Conservation (phyloP, 92 coral and sea anemone genomes). For the Metridium senile region DNA sequence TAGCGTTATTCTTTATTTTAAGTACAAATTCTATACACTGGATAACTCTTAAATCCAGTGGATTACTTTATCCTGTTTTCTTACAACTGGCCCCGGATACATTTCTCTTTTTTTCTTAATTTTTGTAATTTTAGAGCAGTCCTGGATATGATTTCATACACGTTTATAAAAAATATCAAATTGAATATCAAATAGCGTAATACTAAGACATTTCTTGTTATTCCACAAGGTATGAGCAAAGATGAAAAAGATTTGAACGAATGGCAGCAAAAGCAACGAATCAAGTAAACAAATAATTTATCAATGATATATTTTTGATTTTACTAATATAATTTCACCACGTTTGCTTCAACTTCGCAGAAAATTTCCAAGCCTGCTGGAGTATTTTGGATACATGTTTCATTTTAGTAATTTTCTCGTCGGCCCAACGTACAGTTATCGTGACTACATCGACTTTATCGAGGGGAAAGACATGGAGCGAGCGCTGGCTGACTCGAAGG, state of each 20-base stretch:
- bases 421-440: conserved; percentile 75
- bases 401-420: conserved; percentile 75
- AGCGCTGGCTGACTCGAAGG: conserved; percentile 17
- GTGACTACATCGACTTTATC: conserved; percentile 73
- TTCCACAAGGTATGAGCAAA: conserved; percentile 41
- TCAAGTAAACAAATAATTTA: conserved; percentile 40
- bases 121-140: no score
- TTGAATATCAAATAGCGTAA: background rate
- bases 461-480: conserved; percentile 59
- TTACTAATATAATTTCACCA: background rate
- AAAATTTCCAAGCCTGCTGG: conserved; percentile 68
- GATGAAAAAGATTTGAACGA: conserved; percentile 47
- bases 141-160: no score
- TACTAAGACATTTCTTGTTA: background rate
- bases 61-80: no score
- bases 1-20: no score
- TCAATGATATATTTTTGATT: background rate
- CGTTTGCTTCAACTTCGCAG: conserved; percentile 20
- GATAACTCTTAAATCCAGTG: no score
- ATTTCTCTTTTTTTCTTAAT: no score
- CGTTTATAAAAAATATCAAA: no score
- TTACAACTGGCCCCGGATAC: no score
- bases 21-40: no score
- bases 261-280: conserved; percentile 56
- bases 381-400: conserved; percentile 77